phyloP scores from a whole-genome alignment of 2,113 vertebrate species.

The Polypterus bichir region DNA sequence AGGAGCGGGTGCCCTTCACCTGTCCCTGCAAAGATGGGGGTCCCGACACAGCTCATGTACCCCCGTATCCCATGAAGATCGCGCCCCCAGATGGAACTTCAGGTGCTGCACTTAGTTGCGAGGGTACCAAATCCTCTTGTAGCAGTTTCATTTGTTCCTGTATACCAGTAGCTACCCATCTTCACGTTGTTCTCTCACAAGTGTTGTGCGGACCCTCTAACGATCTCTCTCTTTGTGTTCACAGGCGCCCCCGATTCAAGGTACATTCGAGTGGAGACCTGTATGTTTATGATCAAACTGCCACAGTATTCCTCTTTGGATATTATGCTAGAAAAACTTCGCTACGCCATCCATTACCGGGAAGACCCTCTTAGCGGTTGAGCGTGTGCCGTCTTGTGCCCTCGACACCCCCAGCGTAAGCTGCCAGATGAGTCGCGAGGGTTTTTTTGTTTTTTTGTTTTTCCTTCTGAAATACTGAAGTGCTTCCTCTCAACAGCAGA shows the following conservation, averaged over 20 bases:
- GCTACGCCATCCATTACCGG: slow-evolving; percentile 92
- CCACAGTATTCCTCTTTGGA: slow-evolving; percentile 91
- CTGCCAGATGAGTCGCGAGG: not conserved
- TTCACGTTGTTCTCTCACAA: not conserved
- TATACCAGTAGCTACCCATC: not conserved
- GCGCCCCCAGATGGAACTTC: slow-evolving; percentile 84
- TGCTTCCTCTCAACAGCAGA: too few species aligned
- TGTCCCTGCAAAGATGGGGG: slow-evolving; percentile 94
- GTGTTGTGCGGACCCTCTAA: too few species aligned
- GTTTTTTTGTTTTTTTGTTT: too few species aligned
- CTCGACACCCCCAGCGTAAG: not conserved
- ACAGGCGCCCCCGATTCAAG: slow-evolving; percentile 80
- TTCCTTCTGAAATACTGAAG: too few species aligned
- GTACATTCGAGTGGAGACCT: slow-evolving; percentile 93
- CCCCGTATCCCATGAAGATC: slow-evolving; percentile 96
- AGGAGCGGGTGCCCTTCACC: slow-evolving; percentile 93
- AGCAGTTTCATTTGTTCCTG: too few species aligned
- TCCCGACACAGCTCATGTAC: slow-evolving; percentile 87
- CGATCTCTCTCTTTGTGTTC: not conserved
- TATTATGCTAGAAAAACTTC: slow-evolving; percentile 89
- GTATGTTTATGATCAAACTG: slow-evolving; percentile 98
- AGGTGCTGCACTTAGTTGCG: slow-evolving; percentile 43
- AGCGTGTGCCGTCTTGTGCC: slow-evolving; percentile 11
- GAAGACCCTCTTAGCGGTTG: slow-evolving; percentile 95
- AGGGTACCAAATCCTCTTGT: not conserved